Evolutionary conservation across 2,113 vertebrate species (phyloP).

Genomic region (Hepsetus odoe): DNA sequence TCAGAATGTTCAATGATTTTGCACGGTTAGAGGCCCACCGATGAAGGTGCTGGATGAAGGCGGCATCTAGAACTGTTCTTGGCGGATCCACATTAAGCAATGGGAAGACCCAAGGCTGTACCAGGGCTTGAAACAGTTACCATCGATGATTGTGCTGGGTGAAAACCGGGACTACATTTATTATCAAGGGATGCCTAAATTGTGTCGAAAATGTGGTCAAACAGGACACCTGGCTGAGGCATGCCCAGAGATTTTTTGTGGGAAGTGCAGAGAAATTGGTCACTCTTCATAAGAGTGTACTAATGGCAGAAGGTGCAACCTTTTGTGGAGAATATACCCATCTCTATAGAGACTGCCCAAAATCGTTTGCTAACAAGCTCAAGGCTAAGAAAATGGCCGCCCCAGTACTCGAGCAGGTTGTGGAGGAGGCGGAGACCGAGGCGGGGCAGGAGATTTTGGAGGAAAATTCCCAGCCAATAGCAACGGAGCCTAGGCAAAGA

Average conservation of each 20-base stretch:
- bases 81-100: slow-evolving; percentile 21
- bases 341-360: slow-evolving; percentile 40
- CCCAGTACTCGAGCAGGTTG: not conserved
- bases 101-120: not conserved
- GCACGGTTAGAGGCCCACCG: not conserved
- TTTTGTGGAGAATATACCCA: not conserved
- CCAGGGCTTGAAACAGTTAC: slow-evolving; percentile 26
- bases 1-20: slow-evolving; percentile 33
- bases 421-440: not conserved
- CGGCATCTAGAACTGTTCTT: not conserved
- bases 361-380: slow-evolving; percentile 33
- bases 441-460: not conserved
- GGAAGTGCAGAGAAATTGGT: slow-evolving; percentile 41
- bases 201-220: not conserved
- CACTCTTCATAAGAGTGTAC: slow-evolving; percentile 24
- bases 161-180: slow-evolving; percentile 29
- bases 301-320: slow-evolving; percentile 41
- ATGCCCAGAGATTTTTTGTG: slow-evolving; percentile 5
- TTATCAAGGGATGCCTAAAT: slow-evolving; percentile 24
- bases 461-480: not conserved
- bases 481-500: too few species aligned
- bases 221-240: not conserved
- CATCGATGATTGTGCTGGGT: slow-evolving; percentile 20
- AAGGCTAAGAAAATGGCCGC: not conserved
- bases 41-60: not conserved